Evolutionary conservation across 2,797 vertebrate species (phyloP).

Genomic region (Serranus cabrilla): DNA sequence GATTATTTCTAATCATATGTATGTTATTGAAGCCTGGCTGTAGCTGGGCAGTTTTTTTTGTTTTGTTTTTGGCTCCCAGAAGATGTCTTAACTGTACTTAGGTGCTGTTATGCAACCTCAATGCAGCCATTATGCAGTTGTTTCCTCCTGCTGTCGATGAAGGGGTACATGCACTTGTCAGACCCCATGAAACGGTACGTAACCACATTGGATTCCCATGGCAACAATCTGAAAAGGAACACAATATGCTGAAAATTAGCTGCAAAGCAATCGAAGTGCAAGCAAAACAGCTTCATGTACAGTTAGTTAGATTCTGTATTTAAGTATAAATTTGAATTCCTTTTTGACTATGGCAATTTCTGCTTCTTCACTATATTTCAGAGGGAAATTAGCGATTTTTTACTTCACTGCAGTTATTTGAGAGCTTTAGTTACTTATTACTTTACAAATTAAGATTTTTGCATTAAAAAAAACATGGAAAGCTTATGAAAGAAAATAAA

Average conservation of each 20-base stretch:
- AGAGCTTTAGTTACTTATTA: too few species aligned
- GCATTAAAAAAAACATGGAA: too few species aligned
- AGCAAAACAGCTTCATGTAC: not conserved
- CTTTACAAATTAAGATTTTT: too few species aligned
- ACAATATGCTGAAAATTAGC: not conserved
- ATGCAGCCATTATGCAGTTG: slow-evolving; percentile 14
- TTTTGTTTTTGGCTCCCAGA: not conserved
- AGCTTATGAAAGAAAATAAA: too few species aligned
- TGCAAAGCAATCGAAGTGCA: too few species aligned
- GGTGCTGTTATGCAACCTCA: slow-evolving; percentile 37
- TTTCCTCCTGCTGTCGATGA: slow-evolving; percentile 71
- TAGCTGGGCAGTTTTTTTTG: slow-evolving; percentile 7
- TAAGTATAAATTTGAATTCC: too few species aligned
- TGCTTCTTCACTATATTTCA: too few species aligned
- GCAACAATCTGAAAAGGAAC: slow-evolving; percentile 70
- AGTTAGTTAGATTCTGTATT: too few species aligned
- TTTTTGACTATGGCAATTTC: too few species aligned
- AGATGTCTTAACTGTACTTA: not conserved
- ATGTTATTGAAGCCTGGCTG: slow-evolving; percentile 24
- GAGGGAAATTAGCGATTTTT: too few species aligned
- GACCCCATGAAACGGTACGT: slow-evolving; percentile 76
- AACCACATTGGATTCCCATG: slow-evolving; percentile 77
- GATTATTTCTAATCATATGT: not conserved
- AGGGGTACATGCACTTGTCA: slow-evolving; percentile 80
- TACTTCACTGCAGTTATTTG: too few species aligned